Conservation (phyloP, 2,113 vertebrate genomes). For the Sphaerodactylus townsendi region DNA sequence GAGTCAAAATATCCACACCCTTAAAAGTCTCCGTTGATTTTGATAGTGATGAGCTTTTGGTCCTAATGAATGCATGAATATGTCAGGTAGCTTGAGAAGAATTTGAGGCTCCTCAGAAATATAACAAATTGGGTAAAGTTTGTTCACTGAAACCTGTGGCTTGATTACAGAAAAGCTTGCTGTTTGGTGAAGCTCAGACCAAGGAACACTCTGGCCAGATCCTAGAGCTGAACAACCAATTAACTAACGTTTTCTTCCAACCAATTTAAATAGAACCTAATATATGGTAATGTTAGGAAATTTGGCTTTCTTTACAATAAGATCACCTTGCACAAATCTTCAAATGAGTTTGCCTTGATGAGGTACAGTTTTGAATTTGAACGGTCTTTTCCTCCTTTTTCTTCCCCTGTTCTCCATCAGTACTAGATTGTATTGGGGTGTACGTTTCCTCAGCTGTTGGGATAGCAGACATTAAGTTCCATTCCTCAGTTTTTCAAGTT, state of each 20-base stretch:
- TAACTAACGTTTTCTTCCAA: neutral
- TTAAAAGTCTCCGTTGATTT: too few species aligned
- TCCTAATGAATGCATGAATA: too few species aligned
- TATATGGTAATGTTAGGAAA: neutral
- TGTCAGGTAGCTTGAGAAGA: too few species aligned
- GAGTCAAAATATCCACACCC: too few species aligned
- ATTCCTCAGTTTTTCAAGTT: constrained; percentile 20
- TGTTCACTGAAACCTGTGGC: neutral
- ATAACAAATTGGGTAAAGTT: neutral
- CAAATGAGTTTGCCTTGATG: neutral
- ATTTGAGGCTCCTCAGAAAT: too few species aligned
- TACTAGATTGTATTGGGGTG: neutral
- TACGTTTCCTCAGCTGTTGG: constrained; percentile 1
- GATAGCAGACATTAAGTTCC: neutral
- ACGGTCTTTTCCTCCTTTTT: neutral
- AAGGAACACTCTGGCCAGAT: neutral
- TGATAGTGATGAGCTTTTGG: too few species aligned
- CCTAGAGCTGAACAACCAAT: neutral
- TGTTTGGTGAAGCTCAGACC: neutral
- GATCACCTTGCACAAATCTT: neutral
- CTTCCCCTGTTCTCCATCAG: neutral
- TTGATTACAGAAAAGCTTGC: neutral
- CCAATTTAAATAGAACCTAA: neutral
- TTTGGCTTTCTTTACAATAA: neutral
- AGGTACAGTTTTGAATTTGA: neutral